Evolutionary conservation across 2,797 vertebrate genomes (phyloP).

Genomic region (Danio albolineatus): DNA sequence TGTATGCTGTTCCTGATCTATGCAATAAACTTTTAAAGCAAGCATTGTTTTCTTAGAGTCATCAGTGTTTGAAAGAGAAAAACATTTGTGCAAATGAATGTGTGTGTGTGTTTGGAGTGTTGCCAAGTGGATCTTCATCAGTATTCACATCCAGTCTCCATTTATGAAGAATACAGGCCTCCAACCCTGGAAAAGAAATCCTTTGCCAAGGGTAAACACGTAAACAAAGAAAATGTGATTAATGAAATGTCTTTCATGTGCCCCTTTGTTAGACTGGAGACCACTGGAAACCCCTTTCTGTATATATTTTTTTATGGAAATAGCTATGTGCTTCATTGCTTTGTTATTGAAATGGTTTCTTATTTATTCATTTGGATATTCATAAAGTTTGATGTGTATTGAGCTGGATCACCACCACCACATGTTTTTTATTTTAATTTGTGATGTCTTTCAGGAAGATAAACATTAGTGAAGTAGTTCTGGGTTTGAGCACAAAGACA

Average conservation of each 20-base stretch:
- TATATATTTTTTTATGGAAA: background rate
- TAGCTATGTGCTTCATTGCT: background rate
- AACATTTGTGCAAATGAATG: background rate
- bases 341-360: background rate
- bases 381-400: background rate
- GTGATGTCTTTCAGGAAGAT: conserved; percentile 31
- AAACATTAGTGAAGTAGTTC: conserved; percentile 45
- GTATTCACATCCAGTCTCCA: conserved; percentile 3
- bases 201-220: background rate
- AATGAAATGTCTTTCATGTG: background rate
- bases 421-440: too few relatives aligned
- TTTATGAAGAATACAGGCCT: conserved; percentile 12
- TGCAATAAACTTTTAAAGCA: conserved; percentile 51
- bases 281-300: background rate
- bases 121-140: conserved; percentile 6
- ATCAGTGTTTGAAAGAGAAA: background rate
- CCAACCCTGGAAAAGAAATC: background rate
- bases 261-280: background rate
- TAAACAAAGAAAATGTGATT: conserved; percentile 14
- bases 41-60: background rate
- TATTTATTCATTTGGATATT: background rate
- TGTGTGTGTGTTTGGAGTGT: background rate
- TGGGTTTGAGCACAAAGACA: conserved; percentile 56
- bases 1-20: conserved; percentile 36
- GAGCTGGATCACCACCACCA: conserved; percentile 1